Base-by-base conservation (phyloP, 2,888 invertebrate species). In the Philereme vetulata region DNA sequence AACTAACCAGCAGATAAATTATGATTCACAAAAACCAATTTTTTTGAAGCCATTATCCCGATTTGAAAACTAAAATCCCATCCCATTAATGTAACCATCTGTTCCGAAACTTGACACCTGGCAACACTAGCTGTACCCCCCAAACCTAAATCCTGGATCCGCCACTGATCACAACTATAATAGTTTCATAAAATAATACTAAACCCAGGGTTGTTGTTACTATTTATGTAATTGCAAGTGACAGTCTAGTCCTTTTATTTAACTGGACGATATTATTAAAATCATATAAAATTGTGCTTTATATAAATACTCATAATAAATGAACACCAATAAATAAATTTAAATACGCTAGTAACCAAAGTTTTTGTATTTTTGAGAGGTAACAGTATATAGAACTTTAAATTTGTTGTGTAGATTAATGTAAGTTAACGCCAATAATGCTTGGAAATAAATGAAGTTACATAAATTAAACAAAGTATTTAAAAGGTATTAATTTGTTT, bases 321-420 rank as follows among this genome's bases (percentile, higher is more conserved):
- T 68, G 62, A 75, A 81, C 75, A 82, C 76, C 77, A 81, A 83
- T 75, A 64, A 73, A 68, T 78, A 79, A 77, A 76, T 74, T 73
- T 70, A 72, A 76, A 60, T 86, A 87, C 89, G 91, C 91, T 92
- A 90, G 85, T 82, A 84, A 92, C 91, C 91, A 92, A 92, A 92
- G 91, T 86, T 87, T 79, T 88, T 88, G 76, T 89, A 88, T 87
- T 86, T 74, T 82, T 85, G 88, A 83, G 81, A 78, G 66, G 62
- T 56, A 59, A 60, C 9, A 10, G 0, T 42, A 69, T 72, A 71
- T 72, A 68, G 72, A 67, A 70, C 64, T 78, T 73, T 77, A 70
- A 71, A 72, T 78, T 83, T 85, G 84, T 89, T 86, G 85, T 86
- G 75, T 86, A 86, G 84, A 81, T 80, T 78, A 77, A 71, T 80